A percentile compares a stretch with the other conserved stretches of the same genome.
Conservation (phyloP, 2,888 invertebrate species). For the Acanthoscelides obtectus region DNA sequence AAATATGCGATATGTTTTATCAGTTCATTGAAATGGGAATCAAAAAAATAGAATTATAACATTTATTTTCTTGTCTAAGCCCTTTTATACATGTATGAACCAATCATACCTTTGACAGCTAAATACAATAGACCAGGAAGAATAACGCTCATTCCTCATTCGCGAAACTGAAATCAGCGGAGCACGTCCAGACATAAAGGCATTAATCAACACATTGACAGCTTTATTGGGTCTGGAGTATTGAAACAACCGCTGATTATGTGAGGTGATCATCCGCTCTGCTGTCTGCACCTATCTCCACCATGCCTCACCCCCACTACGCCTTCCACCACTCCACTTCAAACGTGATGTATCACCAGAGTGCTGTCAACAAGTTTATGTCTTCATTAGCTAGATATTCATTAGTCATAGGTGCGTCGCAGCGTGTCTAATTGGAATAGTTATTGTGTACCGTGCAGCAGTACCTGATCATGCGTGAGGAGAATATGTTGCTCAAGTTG, state of each 20-base stretch:
- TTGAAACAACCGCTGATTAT: background rate
- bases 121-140: background rate
- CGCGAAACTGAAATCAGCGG: background rate
- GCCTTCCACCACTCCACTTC: background rate
- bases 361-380: background rate
- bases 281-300: background rate
- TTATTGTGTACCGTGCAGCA: background rate
- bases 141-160: background rate
- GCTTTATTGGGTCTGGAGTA: constrained; percentile 13
- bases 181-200: constrained; percentile 10
- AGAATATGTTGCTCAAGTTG: no score
- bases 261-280: constrained; percentile 4
- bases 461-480: background rate
- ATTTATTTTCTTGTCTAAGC: no score
- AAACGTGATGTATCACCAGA: background rate
- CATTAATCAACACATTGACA: constrained; percentile 19
- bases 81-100: no score
- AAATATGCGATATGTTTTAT: no score
- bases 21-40: no score
- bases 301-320: background rate
- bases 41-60: no score
- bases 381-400: background rate
- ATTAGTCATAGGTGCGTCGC: background rate
- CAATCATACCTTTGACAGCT: no score
- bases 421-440: background rate